These are phyloP conservation scores for Diabrotica undecimpunctata DNA, from an alignment of 1,140 invertebrate genomes.

Conservation along the genomic window DNA sequence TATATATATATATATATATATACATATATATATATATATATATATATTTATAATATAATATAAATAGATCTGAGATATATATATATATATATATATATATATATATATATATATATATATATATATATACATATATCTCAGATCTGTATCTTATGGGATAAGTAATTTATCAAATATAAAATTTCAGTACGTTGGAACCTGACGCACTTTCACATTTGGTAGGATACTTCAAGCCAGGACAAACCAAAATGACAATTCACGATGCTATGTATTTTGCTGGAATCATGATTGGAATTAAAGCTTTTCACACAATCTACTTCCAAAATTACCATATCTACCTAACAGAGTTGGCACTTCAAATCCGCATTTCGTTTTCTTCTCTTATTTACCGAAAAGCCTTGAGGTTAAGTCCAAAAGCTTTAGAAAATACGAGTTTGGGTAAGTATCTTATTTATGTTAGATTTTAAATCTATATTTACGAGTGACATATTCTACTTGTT, in stretches of 20 bases:
- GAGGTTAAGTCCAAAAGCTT: conserved; percentile 65
- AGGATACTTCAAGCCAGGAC: conserved; percentile 58
- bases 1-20: too few species aligned
- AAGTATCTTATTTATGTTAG: conserved; percentile 35
- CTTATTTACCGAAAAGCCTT: conserved; percentile 80
- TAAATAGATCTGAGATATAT: too few species aligned
- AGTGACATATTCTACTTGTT: too few species aligned
- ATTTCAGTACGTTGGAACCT: conserved; percentile 63
- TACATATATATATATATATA: too few species aligned
- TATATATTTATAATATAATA: too few species aligned
- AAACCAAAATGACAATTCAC: conserved; percentile 47
- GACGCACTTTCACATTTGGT: conserved; percentile 66
- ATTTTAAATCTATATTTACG: conserved; percentile 42
- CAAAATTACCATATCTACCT: conserved; percentile 75
- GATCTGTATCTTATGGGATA: too few species aligned
- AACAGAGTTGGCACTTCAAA: conserved; percentile 73
- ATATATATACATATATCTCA: too few species aligned
- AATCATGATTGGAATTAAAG: conserved; percentile 56
- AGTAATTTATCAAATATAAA: too few species aligned
- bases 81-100: too few species aligned
- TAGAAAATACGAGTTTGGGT: conserved; percentile 64
- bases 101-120: too few species aligned
- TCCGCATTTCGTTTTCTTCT: conserved; percentile 72
- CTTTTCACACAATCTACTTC: conserved; percentile 47
- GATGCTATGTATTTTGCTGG: conserved; percentile 65